Evolutionary conservation across 35 echinoderm and acorn worm genomes (phyloP), one percentile per base, ranked within the genome.

Genomic region (Stichopus chloronotus): DNA sequence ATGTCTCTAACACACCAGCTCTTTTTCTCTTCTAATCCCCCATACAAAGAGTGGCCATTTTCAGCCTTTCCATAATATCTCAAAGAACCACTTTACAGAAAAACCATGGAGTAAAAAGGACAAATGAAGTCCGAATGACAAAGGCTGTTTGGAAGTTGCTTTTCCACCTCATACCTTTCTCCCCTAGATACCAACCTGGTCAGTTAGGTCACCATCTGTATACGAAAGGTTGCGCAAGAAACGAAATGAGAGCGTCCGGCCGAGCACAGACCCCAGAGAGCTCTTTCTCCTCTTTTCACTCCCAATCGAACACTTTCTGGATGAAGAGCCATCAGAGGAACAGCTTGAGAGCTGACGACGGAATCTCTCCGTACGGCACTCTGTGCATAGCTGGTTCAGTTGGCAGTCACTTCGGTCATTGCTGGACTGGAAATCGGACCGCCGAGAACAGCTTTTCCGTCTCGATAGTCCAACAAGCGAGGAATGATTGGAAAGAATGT

Each of bases 221-320:
- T 85, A 58, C 54, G 82, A 85, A 14, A 85, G 55, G n/a, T 85
- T 85, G 82, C 82, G 82, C 16, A 85, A 85, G 82, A 85, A 85
- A 59, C 55, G 55, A 23, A 85, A 85, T 16, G 82, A 85, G 16
- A 85, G 58, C 52, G 56, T 85, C 2, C 82, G 82, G 57, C 82
- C 82, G 6, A 85, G 57, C 0, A 85, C n/a, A 6, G 82, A 85
- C 17, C 82, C 82, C 55, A 85, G 24, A 59, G 82, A 85, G 24
- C 82, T 85, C 58, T 85, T 85, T 22, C 82, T 85, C 23, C 82
- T 85, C 57, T 85, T 85, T 13, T 85, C 82, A 55, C 17, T 58
- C 14, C 82, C 19, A 53, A 23, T 21, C 9, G 82, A 85, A 83
- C 10, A 54, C 57, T 85, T 85, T 17, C 20, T 57, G 25, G 43